Evolutionary conservation across 1,140 invertebrate genomes (phyloP), one percentile per base, ranked within the genome.

Genomic region (Liolophura sinensis): DNA sequence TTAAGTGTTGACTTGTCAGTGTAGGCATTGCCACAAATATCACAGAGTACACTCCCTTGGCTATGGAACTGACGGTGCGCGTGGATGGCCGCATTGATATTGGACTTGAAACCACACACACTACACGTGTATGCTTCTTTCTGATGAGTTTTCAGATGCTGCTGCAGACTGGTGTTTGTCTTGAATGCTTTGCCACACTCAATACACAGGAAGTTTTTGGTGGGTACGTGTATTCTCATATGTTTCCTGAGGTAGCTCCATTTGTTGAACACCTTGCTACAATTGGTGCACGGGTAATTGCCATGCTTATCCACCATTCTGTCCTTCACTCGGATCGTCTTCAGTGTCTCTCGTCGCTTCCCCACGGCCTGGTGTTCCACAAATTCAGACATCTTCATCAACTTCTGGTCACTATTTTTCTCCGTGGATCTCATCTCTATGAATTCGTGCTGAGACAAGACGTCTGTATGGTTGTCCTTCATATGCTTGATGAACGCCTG

Each of bases 11-110:
- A 76, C 59, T 77, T 79, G 55, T 82, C 78, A 12, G 59, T 75
- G 67, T 83, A 83, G 5, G 80, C 82, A 54, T 65, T 68, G 1
- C 82, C 80, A 68, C 80, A 83, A 12, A 82, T 73, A 49, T 82
- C 80, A 69, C 82, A 83, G 16, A 83, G 55, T 7, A 80, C 77
- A 70, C 78, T 74, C 25, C 73, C 77, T 11, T 75, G 62, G 60
- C 66, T 78, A 63, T 83, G 82, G 0, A 81, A 65, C 67, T 83
- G 82, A 25, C 82, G 64, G 64, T 83, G 82, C n/a, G 67, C 60
- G 57, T 81, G 79, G 40, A 82, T 83, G 14, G 74, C 74, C 6
- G 77, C 65, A 60, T 75, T 77, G n/a, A 77, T 69, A 3, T 65
- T 70, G 6, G 82, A 82, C 12, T 62, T 64, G 60, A 83, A 83